A percentile compares a stretch with the other conserved stretches of the same genome.
Evolutionary conservation across 2,113 vertebrate species (phyloP).

Genomic region (Alligator mississippiensis): DNA sequence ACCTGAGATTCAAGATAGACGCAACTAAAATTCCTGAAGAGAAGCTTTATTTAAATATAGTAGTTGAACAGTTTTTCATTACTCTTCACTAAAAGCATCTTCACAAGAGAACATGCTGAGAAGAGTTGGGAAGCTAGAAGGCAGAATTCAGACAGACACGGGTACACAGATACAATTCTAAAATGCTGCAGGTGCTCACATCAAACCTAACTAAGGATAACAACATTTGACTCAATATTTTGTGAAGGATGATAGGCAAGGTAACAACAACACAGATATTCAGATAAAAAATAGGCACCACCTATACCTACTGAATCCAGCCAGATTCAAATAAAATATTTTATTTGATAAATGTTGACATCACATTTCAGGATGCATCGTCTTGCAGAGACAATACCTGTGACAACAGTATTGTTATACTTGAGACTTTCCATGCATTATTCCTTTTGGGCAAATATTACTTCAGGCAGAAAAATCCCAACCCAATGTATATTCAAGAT

Average conservation of each 20-base stretch:
- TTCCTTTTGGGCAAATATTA: constrained; percentile 1
- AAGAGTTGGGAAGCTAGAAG: not conserved
- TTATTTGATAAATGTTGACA: not conserved
- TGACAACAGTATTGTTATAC: not conserved
- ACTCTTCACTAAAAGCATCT: not conserved
- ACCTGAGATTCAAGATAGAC: not conserved
- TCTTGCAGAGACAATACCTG: not conserved
- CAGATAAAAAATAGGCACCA: not conserved
- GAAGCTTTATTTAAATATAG: not conserved
- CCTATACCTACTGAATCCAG: not conserved
- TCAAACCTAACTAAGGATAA: not conserved
- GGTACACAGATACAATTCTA: not conserved
- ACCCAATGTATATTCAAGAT: constrained; percentile 17
- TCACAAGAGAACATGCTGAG: accelerated
- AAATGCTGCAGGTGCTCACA: not conserved
- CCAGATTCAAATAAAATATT: not conserved
- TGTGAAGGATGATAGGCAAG: not conserved
- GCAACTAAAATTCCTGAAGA: not conserved
- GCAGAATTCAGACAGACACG: not conserved
- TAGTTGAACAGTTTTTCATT: not conserved
- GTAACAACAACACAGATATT: not conserved
- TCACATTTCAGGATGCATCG: not conserved
- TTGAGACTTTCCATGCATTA: constrained; percentile 13
- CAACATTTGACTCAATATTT: not conserved
- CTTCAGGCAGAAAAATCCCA: not conserved